Percentiles rank a stretch among this genome's conserved stretches.
phyloP scores from a whole-genome alignment of 2,113 vertebrate genomes.

The Gyps fulvus region DNA sequence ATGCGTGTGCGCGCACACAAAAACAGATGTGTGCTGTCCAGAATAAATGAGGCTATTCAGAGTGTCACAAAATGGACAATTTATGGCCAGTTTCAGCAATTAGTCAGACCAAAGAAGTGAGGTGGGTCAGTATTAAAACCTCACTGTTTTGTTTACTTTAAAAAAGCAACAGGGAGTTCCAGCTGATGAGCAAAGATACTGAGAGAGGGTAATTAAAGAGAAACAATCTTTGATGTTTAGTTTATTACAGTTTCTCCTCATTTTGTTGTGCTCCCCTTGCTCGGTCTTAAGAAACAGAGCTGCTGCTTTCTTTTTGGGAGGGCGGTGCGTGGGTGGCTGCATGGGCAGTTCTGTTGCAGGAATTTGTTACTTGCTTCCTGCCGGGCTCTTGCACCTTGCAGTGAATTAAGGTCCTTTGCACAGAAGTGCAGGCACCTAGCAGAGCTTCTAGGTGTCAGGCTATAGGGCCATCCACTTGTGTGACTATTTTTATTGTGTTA shows the following conservation, averaged over 20 bases:
- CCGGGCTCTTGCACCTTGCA: not conserved
- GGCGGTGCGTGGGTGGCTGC: not conserved
- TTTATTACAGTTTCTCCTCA: slow-evolving; percentile 1
- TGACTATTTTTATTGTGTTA: not conserved
- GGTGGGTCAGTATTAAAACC: slow-evolving; percentile 38
- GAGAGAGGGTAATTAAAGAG: slow-evolving; percentile 60
- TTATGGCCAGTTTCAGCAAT: slow-evolving; percentile 58
- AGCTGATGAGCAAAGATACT: slow-evolving; percentile 38
- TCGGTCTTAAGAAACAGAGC: not conserved
- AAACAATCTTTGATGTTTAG: slow-evolving; percentile 57
- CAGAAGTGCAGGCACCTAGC: not conserved
- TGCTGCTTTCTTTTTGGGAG: not conserved
- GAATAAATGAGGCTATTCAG: slow-evolving; percentile 59
- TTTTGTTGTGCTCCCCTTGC: not conserved
- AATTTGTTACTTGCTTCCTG: not conserved
- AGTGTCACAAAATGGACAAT: slow-evolving; percentile 56
- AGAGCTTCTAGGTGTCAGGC: not conserved
- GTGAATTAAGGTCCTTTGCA: not conserved
- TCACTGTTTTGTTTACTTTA: slow-evolving; percentile 41
- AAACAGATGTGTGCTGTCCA: slow-evolving; percentile 61
- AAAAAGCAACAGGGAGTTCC: slow-evolving; percentile 46
- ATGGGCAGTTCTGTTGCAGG: not conserved
- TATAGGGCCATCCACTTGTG: not conserved
- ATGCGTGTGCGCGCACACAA: not conserved
- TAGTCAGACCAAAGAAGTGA: slow-evolving; percentile 41